Conservation (phyloP, 2,888 invertebrate species). For the Agonopterix heracliana region DNA sequence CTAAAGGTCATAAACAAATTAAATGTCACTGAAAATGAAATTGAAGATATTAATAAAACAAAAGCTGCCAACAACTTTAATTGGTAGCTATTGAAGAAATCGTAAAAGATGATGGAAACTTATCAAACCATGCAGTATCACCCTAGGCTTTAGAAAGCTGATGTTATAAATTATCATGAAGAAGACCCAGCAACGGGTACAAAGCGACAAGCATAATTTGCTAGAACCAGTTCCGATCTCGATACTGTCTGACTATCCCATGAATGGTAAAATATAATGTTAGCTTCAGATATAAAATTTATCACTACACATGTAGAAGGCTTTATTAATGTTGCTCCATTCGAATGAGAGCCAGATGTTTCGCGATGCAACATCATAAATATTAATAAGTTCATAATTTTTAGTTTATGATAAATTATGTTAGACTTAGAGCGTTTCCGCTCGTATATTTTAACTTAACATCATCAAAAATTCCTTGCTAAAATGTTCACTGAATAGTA, state of each 20-base stretch:
- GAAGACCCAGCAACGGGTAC: conserved; percentile 44
- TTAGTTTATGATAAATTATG: conserved; percentile 2
- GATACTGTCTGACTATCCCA: conserved; percentile 18
- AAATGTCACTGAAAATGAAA: too few species aligned
- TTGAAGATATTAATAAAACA: too few species aligned
- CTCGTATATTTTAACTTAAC: background rate
- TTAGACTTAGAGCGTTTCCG: background rate
- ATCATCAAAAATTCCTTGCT: too few species aligned
- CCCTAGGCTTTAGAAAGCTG: conserved; percentile 54
- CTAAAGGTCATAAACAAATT: too few species aligned
- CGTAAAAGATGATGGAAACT: too few species aligned
- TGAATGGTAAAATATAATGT: conserved; percentile 20
- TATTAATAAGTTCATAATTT: conserved; percentile 34
- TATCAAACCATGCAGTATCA: conserved; percentile 16
- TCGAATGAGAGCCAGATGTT: conserved; percentile 39
- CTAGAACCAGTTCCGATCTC: conserved; percentile 48
- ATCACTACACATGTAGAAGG: conserved; percentile 12
- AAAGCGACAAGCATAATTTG: conserved; percentile 55
- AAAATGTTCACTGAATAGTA: too few species aligned
- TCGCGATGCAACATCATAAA: conserved; percentile 33
- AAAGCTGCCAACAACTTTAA: too few species aligned
- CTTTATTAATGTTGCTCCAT: conserved; percentile 18
- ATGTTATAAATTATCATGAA: conserved; percentile 53
- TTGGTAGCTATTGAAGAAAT: too few species aligned
- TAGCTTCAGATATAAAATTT: conserved; percentile 10